These are phyloP conservation scores for Oncorhynchus clarkii DNA, from an alignment of 2,113 vertebrate species.

Conservation along the genomic window DNA sequence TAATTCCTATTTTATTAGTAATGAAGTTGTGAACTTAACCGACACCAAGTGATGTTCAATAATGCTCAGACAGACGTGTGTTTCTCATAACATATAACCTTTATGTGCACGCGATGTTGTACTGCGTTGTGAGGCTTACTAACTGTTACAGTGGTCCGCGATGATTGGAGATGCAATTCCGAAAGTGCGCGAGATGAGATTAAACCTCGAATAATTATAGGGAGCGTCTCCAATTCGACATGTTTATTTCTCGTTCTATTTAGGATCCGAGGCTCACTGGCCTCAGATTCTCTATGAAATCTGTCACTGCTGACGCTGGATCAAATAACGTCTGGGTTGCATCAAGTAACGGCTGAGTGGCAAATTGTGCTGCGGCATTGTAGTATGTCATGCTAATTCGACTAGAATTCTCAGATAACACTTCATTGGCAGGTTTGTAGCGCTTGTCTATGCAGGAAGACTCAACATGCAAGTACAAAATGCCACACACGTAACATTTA, in stretches of 20 bases:
- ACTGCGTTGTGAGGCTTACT: constrained; percentile 54
- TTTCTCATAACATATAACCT: constrained; percentile 20
- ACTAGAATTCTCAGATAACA: constrained; percentile 64
- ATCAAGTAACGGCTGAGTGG: constrained; percentile 63
- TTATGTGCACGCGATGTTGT: constrained; percentile 22
- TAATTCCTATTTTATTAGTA: constrained; percentile 12
- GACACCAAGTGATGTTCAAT: constrained; percentile 2
- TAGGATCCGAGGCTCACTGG: constrained; percentile 37
- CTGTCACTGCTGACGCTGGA: constrained; percentile 48
- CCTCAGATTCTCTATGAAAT: constrained; percentile 28
- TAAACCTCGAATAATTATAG: constrained; percentile 23
- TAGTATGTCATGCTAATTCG: constrained; percentile 47
- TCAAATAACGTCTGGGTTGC: constrained; percentile 61
- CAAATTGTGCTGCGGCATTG: constrained; percentile 59
- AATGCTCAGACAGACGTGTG: constrained; percentile 12
- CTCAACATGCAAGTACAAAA: constrained; percentile 40
- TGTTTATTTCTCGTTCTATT: constrained; percentile 63
- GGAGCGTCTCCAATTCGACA: constrained; percentile 49
- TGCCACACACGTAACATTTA: not conserved
- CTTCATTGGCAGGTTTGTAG: constrained; percentile 50
- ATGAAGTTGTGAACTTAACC: constrained; percentile 20
- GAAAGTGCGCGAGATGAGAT: constrained; percentile 12
- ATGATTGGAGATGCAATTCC: constrained; percentile 30
- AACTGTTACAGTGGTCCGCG: constrained; percentile 48
- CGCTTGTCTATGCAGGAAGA: constrained; percentile 11